Evolutionary conservation across 2,888 invertebrate species (phyloP), one percentile per base, ranked within the genome.

Genomic region (Tineola bisselliella): DNA sequence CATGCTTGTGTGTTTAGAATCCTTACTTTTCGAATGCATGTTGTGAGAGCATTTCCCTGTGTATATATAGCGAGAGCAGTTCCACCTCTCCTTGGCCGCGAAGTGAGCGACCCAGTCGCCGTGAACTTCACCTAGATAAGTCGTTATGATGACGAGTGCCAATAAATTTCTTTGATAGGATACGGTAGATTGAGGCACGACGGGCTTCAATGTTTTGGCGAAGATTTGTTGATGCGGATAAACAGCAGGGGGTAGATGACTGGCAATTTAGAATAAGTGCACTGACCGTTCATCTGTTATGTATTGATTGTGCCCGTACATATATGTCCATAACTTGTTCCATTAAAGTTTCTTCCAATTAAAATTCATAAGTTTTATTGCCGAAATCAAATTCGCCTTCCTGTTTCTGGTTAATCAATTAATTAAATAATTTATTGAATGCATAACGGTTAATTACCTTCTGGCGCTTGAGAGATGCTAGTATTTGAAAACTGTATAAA

Each of bases 31-130:
- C 61, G 75, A 83, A 72, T 84, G 83, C 77, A 82, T 84, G 76
- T 68, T 72, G 86, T 74, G 84, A 86, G 77, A 86, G 86, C 79
- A 84, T 86, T 86, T 86, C 86, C 81, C 82, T 75, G 71, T 69
- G 77, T 70, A 81, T 86, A 74, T 84, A 86, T 86, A 86, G 74
- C 64, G 64, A 66, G 65, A 63, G 63, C 66, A 17, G 62, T 67
- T 62, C 72, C 77, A 74, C 77, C 78, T 70, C 76, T 73, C 71
- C 72, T 64, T 64, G 69, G 64, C 70, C 54, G 25, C 15, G 58
- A 54, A 25, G 58, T 59, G 59, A 69, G 69, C 75, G 78, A 75
- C 76, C 79, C 74, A 75, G 73, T 74, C 73, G 70, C 69, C 68
- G 65, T 78, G 77, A 83, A 78, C 81, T 79, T 84, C 81, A 80